Conservation (phyloP, 2,797 vertebrate species). For the Nannoperca obscura region DNA sequence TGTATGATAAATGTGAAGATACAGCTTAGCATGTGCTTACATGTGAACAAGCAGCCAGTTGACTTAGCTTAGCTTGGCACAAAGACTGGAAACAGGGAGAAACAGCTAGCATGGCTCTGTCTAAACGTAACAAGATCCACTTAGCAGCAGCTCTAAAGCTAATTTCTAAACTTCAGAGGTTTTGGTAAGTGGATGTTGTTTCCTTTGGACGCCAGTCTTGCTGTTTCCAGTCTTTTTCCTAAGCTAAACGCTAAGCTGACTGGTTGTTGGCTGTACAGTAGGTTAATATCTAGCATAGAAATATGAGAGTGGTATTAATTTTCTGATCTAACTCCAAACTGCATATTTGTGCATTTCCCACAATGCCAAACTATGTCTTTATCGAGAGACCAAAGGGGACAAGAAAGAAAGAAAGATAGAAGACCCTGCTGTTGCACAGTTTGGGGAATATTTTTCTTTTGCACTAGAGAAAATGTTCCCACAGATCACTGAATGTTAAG, state of each 20-base stretch:
- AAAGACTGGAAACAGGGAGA: background rate
- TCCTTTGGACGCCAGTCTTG: background rate
- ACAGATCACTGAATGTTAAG: conserved; percentile 41
- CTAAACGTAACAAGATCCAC: background rate
- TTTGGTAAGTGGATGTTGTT: background rate
- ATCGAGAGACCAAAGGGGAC: background rate
- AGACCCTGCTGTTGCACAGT: background rate
- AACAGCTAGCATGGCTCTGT: background rate
- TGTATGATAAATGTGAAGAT: background rate
- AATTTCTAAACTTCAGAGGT: background rate
- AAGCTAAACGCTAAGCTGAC: background rate
- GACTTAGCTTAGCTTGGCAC: background rate
- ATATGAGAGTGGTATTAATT: background rate
- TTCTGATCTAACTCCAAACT: background rate
- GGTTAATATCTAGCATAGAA: background rate
- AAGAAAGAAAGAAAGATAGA: conserved; percentile 7
- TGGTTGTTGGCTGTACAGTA: background rate
- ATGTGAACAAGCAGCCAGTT: background rate
- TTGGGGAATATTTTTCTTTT: background rate
- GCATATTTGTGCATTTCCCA: background rate
- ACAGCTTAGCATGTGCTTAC: too few relatives aligned
- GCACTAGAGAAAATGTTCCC: conserved; percentile 33
- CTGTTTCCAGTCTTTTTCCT: background rate
- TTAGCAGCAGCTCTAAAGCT: background rate
- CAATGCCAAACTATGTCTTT: background rate